phyloP scores from a whole-genome alignment of 2,888 invertebrate species.

The Quadroppia sp. region DNA sequence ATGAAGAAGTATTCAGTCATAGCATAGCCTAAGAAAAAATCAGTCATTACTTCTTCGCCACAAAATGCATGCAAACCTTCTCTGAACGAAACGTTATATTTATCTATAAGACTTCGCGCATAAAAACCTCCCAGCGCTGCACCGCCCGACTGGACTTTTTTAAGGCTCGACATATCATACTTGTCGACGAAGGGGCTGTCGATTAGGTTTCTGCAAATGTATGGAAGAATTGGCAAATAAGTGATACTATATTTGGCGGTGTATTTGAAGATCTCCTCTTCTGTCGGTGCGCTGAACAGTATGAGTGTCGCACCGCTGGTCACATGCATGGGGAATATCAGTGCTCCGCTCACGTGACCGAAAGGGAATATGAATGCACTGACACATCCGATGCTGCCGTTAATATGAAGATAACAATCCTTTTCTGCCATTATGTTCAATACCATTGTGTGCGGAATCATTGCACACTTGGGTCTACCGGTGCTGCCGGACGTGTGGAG shows the following conservation, averaged over 20 bases:
- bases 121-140: no score
- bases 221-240: background rate
- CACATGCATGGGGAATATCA: background rate
- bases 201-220: background rate
- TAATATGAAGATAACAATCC: no score
- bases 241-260: background rate
- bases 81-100: background rate
- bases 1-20: slow-evolving; percentile 2
- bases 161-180: slow-evolving; percentile 9
- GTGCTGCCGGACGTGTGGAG: slow-evolving; percentile 12
- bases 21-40: background rate
- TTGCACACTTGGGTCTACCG: slow-evolving; percentile 16
- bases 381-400: no score
- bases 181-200: background rate
- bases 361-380: background rate
- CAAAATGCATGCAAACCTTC: background rate
- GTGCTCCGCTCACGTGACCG: background rate
- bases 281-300: background rate
- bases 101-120: background rate
- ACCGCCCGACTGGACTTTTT: background rate
- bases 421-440: no score
- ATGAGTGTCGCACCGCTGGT: background rate
- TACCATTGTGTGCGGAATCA: background rate
- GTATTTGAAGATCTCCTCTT: background rate
- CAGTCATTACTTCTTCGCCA: background rate